Conservation (phyloP, 2,113 vertebrate species). For the Burhinus oedicnemus region DNA sequence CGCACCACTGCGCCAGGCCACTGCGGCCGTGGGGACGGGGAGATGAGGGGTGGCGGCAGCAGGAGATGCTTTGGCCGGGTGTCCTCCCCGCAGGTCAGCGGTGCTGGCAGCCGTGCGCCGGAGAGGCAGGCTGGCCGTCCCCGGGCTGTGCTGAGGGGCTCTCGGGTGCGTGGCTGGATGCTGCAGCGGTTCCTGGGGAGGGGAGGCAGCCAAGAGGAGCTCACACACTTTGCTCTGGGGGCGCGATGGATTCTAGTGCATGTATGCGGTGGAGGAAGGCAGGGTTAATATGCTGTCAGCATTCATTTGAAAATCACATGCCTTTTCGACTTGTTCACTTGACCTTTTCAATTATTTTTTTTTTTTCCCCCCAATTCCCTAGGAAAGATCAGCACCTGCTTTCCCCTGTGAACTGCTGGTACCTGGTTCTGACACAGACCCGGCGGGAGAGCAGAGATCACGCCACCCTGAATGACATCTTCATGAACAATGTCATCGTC, state of each 20-base stretch:
- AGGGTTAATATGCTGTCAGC: background rate
- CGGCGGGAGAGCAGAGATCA: constrained; percentile 95
- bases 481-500: constrained; percentile 97
- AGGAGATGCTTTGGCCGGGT: fast-evolving
- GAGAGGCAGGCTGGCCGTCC: no score
- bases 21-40: background rate
- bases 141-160: background rate
- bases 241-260: background rate
- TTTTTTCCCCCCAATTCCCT: background rate
- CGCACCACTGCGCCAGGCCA: background rate
- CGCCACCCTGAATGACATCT: constrained; percentile 95
- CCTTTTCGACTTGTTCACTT: background rate
- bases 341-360: background rate
- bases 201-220: background rate
- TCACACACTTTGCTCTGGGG: background rate
- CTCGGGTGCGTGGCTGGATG: background rate
- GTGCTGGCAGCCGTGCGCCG: no score
- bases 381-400: constrained; percentile 97
- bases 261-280: background rate
- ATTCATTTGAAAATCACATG: fast-evolving
- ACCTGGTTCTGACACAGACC: constrained; percentile 95
- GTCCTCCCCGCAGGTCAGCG: fast-evolving
- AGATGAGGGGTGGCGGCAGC: background rate
- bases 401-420: constrained; percentile 98
- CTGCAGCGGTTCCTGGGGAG: background rate